A percentile compares a stretch with the other conserved stretches of the same genome.
phyloP scores from a whole-genome alignment of 1,140 invertebrate genomes.

The Littorina saxatilis region DNA sequence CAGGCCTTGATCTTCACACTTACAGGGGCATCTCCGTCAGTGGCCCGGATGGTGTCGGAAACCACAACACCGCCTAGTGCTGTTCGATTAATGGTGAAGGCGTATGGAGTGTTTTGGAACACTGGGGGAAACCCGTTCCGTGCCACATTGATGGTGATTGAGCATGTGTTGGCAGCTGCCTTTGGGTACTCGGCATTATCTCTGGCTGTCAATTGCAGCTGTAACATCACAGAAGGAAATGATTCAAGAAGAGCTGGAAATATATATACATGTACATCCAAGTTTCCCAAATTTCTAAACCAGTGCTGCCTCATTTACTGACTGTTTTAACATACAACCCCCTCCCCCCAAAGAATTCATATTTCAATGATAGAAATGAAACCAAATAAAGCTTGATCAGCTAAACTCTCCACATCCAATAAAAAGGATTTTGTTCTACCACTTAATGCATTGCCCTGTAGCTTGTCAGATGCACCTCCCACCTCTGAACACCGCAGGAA shows the following conservation, averaged over 20 bases:
- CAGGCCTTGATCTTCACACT: not conserved
- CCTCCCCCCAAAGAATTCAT: not conserved
- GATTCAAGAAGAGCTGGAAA: no score
- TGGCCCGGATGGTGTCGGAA: slow-evolving; percentile 35
- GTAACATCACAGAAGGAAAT: slow-evolving; percentile 29
- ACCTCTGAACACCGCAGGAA: no score
- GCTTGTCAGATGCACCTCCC: no score
- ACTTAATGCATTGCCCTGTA: no score
- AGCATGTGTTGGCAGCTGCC: slow-evolving; percentile 75
- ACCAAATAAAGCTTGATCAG: no score
- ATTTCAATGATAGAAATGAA: no score
- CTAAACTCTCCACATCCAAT: no score
- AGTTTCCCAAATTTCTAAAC: no score
- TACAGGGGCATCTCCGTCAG: slow-evolving; percentile 45
- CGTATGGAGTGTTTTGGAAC: slow-evolving; percentile 51
- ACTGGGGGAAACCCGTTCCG: slow-evolving; percentile 82
- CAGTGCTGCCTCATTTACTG: not conserved
- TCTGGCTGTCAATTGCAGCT: slow-evolving; percentile 62
- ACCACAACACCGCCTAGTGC: slow-evolving; percentile 37
- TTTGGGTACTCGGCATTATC: slow-evolving; percentile 54
- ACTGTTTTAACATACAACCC: not conserved
- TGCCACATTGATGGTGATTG: slow-evolving; percentile 87
- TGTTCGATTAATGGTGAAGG: slow-evolving; percentile 68
- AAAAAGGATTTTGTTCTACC: no score
- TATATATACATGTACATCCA: no score